A percentile compares a stretch with the other conserved stretches of the same genome.
These are phyloP conservation scores for Drosophila seguyi DNA, from an alignment of 1,140 invertebrate species.

Conservation along the genomic window DNA sequence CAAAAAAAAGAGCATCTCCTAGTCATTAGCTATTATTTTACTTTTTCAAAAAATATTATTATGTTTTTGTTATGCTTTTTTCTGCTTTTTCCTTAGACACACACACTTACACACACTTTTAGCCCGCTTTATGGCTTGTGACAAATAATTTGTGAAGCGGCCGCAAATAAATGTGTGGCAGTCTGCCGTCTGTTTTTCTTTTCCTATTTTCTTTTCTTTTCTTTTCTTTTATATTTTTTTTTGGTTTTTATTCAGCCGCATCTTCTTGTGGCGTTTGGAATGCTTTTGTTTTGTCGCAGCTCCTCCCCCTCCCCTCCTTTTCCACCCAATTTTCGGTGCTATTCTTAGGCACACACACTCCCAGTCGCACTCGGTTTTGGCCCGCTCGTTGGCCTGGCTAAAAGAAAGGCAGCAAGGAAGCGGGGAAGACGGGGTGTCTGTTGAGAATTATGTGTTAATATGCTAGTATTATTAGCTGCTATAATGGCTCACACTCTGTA, in stretches of 20 bases:
- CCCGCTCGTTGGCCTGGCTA: constrained; percentile 53
- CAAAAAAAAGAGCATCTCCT: neutral
- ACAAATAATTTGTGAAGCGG: constrained; percentile 81
- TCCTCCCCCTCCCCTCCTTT: neutral
- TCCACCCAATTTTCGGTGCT: constrained; percentile 7
- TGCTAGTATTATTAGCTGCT: constrained; percentile 81
- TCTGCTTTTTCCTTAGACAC: constrained; percentile 5
- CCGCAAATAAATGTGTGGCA: constrained; percentile 75
- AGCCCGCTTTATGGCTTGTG: constrained; percentile 77
- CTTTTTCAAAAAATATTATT: neutral
- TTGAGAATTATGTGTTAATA: constrained; percentile 80
- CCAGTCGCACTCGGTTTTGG: constrained; percentile 34
- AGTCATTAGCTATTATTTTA: neutral
- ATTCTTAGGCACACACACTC: constrained; percentile 38
- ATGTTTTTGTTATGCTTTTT: constrained; percentile 3
- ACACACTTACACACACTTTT: constrained; percentile 28
- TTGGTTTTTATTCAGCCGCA: constrained; percentile 43
- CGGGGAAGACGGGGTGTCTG: constrained; percentile 48
- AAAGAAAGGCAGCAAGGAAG: constrained; percentile 63
- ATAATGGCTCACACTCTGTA: constrained; percentile 51
- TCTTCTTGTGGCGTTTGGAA: constrained; percentile 68
- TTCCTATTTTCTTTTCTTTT: neutral
- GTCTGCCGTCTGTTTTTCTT: constrained; percentile 23
- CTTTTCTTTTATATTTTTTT: constrained; percentile 1
- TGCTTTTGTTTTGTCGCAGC: constrained; percentile 66